Evolutionary conservation across 2,797 vertebrate genomes (phyloP).

Genomic region (Myotis vivesi): DNA sequence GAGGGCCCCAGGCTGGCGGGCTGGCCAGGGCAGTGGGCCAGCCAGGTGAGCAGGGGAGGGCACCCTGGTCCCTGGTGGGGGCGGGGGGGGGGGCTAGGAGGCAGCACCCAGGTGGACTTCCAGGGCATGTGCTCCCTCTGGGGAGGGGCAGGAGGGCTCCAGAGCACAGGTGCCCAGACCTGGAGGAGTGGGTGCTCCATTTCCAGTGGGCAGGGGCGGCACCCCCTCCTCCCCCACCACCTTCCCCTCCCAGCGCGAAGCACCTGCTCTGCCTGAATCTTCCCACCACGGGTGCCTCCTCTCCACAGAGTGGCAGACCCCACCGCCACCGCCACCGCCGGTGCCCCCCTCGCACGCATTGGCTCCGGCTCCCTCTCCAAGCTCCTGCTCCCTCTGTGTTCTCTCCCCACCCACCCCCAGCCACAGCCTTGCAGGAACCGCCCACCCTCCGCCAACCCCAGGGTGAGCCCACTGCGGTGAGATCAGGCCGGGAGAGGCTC

Average conservation of each 20-base stretch:
- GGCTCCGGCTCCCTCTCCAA: not conserved
- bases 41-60: not conserved
- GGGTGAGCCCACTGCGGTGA: not conserved
- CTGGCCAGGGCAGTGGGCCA: not conserved
- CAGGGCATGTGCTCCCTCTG: not conserved
- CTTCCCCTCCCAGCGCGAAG: not conserved
- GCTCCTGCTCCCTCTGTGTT: not conserved
- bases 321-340: too few species aligned
- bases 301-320: not conserved
- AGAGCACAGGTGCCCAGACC: not conserved
- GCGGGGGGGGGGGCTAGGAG: not conserved
- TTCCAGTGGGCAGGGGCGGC: not conserved
- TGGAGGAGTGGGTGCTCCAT: rapidly evolving
- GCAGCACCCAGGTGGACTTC: not conserved
- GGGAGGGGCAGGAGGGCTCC: not conserved
- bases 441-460: too few species aligned
- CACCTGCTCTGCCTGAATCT: not conserved
- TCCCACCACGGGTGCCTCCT: rapidly evolving
- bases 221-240: too few species aligned
- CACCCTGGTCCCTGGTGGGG: too few species aligned
- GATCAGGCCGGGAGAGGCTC: not conserved
- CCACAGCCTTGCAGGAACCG: not conserved
- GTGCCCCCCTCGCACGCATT: not conserved
- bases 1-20: not conserved
- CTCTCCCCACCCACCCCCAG: not conserved